These are phyloP conservation scores for Drosophila cracens DNA, from an alignment of 2,888 invertebrate genomes.

Conservation along the genomic window DNA sequence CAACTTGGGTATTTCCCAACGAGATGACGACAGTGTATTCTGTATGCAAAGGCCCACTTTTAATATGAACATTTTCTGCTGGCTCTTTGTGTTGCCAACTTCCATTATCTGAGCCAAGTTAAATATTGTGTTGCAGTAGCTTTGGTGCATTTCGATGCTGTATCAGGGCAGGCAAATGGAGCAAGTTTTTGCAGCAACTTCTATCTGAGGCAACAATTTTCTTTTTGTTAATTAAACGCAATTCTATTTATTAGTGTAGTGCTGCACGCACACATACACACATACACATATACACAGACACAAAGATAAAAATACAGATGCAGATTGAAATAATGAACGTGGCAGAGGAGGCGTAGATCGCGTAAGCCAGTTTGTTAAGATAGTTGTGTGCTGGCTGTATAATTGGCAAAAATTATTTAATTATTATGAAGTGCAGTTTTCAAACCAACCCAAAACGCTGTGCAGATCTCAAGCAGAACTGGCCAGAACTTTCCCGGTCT, in stretches of 20 bases:
- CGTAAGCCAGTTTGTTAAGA: conserved; percentile 48
- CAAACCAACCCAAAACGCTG: conserved; percentile 10
- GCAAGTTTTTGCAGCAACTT: conserved; percentile 65
- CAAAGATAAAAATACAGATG: conserved; percentile 3
- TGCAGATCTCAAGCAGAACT: conserved; percentile 8
- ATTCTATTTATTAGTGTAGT: conserved; percentile 71
- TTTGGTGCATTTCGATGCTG: conserved; percentile 4
- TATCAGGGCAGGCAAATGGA: conserved; percentile 41
- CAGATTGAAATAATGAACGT: conserved; percentile 27
- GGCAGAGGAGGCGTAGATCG: conserved; percentile 17
- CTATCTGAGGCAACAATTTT: conserved; percentile 59
- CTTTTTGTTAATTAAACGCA: conserved; percentile 75
- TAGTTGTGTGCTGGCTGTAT: conserved; percentile 54
- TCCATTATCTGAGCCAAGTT: conserved; percentile 56
- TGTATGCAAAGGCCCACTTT: conserved; percentile 27
- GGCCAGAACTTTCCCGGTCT: conserved; percentile 14
- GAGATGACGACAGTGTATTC: conserved; percentile 15
- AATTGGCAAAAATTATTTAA: conserved; percentile 78
- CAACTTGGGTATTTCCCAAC: conserved; percentile 15
- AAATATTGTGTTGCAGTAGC: conserved; percentile 45
- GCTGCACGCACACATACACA: conserved; percentile 28
- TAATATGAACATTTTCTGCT: conserved; percentile 28
- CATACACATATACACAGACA: background rate
- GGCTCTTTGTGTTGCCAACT: conserved; percentile 45
- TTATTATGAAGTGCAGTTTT: conserved; percentile 75